Evolutionary conservation across 2,797 vertebrate species (phyloP), one percentile per base, ranked within the genome.

Genomic region (Bryconaethiops microstoma): DNA sequence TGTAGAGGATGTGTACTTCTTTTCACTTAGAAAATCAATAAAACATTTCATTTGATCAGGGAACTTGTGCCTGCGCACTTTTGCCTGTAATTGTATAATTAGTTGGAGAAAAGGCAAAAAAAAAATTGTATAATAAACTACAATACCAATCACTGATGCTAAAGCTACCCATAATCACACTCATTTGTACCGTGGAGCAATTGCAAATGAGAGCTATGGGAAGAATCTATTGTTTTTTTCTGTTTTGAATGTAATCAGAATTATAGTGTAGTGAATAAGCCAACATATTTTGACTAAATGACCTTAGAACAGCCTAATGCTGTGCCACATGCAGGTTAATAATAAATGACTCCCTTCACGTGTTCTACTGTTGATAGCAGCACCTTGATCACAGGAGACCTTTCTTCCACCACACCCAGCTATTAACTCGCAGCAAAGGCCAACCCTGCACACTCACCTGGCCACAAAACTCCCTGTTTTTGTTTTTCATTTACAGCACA

Each of bases 351-450:
- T 64, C 6, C 8, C 35, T 62, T 23, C 6, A 12, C 21, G 16
- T 39, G 25, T 59, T 65, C 17, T 48, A 5, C 17, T 69, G 16
- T 35, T 73, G 59, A 59, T 12, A 57, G 55, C 48, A 42, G 29
- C 19, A 52, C 71, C 25, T 17, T 6, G n/a, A 45, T 48, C 40
- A 60, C n/a, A 35, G 69, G n/a, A 16, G 60, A 57, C 54, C 62
- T 68, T 78, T 74, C 5, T 45, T 59, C 35, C 67, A 75, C 72
- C 64, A 63, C 64, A 39, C 71, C 76, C 45, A 9, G 16, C 21
- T 63, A 40, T 45, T 68, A 16, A 12, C 75, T 48, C 23, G 48
- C 45, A 40, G 23, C 60, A 23, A 67, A 73, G 52, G 23, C 21
- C 75, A 75, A 25, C 12, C 63, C 40, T 42, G 25, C 50, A 73